A percentile compares a stretch with the other conserved stretches of the same genome.
Evolutionary conservation across 2,797 vertebrate genomes (phyloP).

Genomic region (Chromis chromis): DNA sequence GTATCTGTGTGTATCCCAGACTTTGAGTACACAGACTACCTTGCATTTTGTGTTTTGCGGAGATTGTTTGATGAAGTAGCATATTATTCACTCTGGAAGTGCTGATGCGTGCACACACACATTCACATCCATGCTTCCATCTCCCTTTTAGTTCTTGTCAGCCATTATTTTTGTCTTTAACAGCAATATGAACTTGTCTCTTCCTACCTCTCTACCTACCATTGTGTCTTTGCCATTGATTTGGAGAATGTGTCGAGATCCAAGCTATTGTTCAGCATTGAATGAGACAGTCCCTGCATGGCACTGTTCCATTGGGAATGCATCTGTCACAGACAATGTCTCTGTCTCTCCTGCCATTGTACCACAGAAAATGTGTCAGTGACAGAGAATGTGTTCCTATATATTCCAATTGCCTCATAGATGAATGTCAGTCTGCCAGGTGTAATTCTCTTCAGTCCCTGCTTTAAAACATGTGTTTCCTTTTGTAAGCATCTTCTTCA

Average conservation of each 20-base stretch:
- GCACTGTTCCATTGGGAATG: conserved; percentile 67
- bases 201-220: conserved; percentile 50
- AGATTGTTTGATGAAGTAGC: conserved; percentile 65
- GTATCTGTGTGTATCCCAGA: conserved; percentile 1
- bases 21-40: conserved; percentile 27
- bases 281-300: conserved; percentile 69
- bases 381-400: conserved; percentile 66
- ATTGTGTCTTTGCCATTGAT: conserved; percentile 71
- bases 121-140: conserved; percentile 31
- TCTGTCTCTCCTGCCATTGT: conserved; percentile 66
- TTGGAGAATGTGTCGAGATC: conserved; percentile 70
- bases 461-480: conserved; percentile 32
- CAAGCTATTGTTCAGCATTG: conserved; percentile 71
- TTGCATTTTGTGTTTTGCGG: conserved; percentile 45
- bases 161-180: conserved; percentile 71
- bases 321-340: conserved; percentile 75
- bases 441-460: conserved; percentile 43
- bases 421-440: conserved; percentile 68
- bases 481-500: conserved; percentile 53
- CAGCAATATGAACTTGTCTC: conserved; percentile 64
- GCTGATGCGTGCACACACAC: conserved; percentile 45
- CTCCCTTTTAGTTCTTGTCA: conserved; percentile 57
- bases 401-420: conserved; percentile 57
- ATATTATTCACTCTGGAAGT: conserved; percentile 58
- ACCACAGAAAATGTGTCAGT: conserved; percentile 71